Conservation (phyloP, 2,797 vertebrate species). For the Lagorchestes hirsutus region DNA sequence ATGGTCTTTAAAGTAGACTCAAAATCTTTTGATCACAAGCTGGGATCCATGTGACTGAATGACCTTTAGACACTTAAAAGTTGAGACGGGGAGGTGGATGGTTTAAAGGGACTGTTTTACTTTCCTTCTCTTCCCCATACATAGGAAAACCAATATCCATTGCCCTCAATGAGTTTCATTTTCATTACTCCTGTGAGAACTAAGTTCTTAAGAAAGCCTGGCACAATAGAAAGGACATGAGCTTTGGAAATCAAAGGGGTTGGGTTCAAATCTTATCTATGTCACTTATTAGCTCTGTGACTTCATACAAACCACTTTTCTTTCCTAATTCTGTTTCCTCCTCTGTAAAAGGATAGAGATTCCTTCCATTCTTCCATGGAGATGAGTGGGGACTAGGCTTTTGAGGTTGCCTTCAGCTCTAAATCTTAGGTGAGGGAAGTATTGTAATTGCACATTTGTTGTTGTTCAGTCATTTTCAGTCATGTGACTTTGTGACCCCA, state of each 20-base stretch:
- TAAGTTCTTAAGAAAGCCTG: neutral
- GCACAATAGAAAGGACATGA: neutral
- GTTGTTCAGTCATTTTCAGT: neutral
- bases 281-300: neutral
- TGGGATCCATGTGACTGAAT: neutral
- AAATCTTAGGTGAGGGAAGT: neutral
- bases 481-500: neutral
- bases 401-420: neutral
- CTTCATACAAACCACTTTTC: neutral
- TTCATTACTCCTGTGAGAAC: neutral
- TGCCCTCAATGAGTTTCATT: neutral
- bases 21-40: neutral
- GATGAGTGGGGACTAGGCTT: neutral
- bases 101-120: neutral
- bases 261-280: neutral
- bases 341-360: neutral
- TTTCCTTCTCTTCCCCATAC: neutral
- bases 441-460: neutral
- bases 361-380: neutral
- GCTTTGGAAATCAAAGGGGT: neutral
- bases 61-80: neutral
- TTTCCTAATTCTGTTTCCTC: neutral
- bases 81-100: neutral
- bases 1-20: neutral
- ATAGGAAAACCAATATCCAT: neutral